phyloP scores from a whole-genome alignment of 2,797 vertebrate species.

The Mycteria americana region DNA sequence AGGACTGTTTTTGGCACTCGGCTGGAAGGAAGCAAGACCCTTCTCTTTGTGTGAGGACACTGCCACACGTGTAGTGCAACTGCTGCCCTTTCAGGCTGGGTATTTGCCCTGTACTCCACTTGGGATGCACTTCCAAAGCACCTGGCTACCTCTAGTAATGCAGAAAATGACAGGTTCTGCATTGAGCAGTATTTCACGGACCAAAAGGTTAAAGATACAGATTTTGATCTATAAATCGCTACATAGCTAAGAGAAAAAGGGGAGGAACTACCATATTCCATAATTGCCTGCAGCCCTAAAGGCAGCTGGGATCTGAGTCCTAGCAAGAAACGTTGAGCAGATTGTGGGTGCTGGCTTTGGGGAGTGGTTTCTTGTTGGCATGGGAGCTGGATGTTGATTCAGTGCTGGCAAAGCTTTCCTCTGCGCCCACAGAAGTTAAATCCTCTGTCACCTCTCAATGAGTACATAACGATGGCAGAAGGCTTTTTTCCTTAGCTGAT shows the following conservation, averaged over 20 bases:
- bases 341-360: not conserved
- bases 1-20: not conserved
- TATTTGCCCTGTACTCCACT: not conserved
- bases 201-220: not conserved
- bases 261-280: not conserved
- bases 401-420: not conserved
- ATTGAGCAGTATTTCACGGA: not conserved
- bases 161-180: not conserved
- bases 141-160: not conserved
- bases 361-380: conserved; percentile 13
- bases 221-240: not conserved
- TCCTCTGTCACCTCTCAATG: not conserved
- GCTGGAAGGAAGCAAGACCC: not conserved
- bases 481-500: not conserved
- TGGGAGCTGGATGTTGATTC: not conserved
- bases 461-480: not conserved
- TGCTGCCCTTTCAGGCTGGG: not conserved
- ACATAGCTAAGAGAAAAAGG: not conserved
- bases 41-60: not conserved
- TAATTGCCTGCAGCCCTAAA: conserved; percentile 2
- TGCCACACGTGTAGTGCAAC: not conserved
- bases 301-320: not conserved
- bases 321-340: not conserved
- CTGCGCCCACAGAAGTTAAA: not conserved
- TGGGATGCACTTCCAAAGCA: not conserved